Evolutionary conservation across 2,797 vertebrate genomes (phyloP), one percentile per base, ranked within the genome.

Genomic region (Chloroceryle inda): DNA sequence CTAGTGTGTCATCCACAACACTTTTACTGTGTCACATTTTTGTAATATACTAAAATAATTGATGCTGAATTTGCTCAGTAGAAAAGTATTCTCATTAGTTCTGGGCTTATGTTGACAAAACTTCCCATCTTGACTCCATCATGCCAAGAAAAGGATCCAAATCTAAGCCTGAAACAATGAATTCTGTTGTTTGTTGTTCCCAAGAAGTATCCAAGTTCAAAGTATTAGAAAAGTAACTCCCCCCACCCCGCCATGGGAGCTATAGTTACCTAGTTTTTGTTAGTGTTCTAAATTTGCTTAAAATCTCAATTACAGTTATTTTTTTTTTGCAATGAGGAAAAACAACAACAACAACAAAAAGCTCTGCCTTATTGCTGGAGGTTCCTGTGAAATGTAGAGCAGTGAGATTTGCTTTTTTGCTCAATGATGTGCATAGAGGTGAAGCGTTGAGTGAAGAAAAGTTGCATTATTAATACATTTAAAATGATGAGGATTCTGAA

Each of bases 351-450:
- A 14, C 31, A 19, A 35, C 35, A 4, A 14, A 8, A 23, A 4
- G 5, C 12, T 11, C 62, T 86, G 27, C 14, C 21, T 56, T 68
- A 23, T 78, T 58, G 33, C 24, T 90, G n/a, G 5, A 5, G 45
- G 18, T 42, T 52, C 12, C 0, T 2, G 3, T 21, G 15, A 58
- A 10, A 0, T 1, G 7, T 24, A 20, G 40, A 63, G 14, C 20
- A 18, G 23, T 8, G 13, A 52, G 63, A 40, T 49, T 55, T 49
- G n/a, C 13, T 37, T 8, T 71, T 86, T 27, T 33, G 13, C 40
- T 74, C 56, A 37, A 16, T 17, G 31, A 27, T 0, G 2, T 6
- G n/a, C 16, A 6, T 5, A 1, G 2, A 52, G 59, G 18, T 3
- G 8, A 53, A 67, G 38, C 8, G 26, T 44, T 59, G 61, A 63